phyloP scores from a whole-genome alignment of 2,888 invertebrate species.

The Trichogramma evanescens region DNA sequence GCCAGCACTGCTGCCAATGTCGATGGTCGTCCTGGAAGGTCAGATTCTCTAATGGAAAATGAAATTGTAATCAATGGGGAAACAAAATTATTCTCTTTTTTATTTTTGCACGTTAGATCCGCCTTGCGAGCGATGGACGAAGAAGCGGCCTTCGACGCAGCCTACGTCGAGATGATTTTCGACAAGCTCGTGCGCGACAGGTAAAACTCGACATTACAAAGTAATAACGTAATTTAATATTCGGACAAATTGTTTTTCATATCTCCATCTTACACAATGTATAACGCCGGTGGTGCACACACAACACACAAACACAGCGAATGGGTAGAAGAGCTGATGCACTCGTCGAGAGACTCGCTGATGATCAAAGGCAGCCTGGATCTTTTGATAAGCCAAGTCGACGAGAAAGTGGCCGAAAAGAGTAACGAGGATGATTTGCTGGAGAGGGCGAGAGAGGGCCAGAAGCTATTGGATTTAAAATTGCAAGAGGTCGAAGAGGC shows the following conservation, averaged over 20 bases:
- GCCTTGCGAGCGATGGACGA: not conserved
- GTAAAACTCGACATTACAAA: constrained; percentile 9
- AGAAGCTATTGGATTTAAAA: constrained; percentile 19
- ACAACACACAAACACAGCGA: not conserved
- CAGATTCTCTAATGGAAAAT: too few species aligned
- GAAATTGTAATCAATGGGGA: too few species aligned
- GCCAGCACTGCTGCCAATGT: constrained; percentile 10
- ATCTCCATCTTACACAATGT: not conserved
- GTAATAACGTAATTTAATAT: not conserved
- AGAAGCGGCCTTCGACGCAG: constrained; percentile 17
- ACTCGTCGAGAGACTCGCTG: constrained; percentile 28
- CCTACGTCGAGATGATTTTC: constrained; percentile 15
- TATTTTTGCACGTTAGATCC: not conserved
- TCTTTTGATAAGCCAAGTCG: constrained; percentile 27
- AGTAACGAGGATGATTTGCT: constrained; percentile 25
- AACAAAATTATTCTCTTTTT: not conserved
- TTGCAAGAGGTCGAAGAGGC: constrained; percentile 21
- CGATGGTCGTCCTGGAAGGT: not conserved
- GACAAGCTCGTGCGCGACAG: constrained; percentile 27
- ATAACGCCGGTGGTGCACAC: too few species aligned
- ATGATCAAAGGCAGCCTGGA: constrained; percentile 27
- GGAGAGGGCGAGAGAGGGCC: constrained; percentile 22
- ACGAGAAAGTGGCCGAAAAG: not conserved
- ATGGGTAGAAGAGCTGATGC: constrained; percentile 21
- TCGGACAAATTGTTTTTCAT: not conserved